Evolutionary conservation across 37 sponge, comb jelly and placozoan genomes (phyloP).

Genomic region (Crambe crambe): DNA sequence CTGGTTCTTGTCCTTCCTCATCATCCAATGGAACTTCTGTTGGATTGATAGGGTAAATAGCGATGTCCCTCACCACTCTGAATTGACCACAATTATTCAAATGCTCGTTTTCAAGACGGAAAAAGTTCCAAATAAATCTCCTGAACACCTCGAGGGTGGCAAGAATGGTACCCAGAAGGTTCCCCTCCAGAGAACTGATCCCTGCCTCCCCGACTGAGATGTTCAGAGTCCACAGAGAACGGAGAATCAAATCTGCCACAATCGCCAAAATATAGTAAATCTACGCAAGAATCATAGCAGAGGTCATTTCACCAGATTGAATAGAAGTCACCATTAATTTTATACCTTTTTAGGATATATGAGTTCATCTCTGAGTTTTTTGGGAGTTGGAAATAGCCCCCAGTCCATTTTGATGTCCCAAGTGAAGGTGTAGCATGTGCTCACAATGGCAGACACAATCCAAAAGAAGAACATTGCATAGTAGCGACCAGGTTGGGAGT

Average conservation of each 20-base stretch:
- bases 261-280: conserved; percentile 74
- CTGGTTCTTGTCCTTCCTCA: background rate
- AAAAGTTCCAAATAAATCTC: conserved; percentile 90
- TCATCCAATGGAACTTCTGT: background rate
- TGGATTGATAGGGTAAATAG: conserved; percentile 57
- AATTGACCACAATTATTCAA: conserved; percentile 92
- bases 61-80: conserved; percentile 84
- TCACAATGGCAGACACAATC: conserved; percentile 66
- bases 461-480: conserved; percentile 60
- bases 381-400: conserved; percentile 70
- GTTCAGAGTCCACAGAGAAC: conserved; percentile 81
- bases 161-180: conserved; percentile 67
- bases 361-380: conserved; percentile 60
- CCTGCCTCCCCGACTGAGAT: conserved; percentile 75
- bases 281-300: background rate
- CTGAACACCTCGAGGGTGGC: conserved; percentile 74
- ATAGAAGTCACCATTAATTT: too few relatives aligned
- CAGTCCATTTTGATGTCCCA: conserved; percentile 97
- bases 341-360: conserved; percentile 80
- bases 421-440: conserved; percentile 80
- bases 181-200: conserved; percentile 1
- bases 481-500: conserved; percentile 5
- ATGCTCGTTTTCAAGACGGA: conserved; percentile 91
- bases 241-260: conserved; percentile 65
- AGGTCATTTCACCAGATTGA: background rate